Evolutionary conservation across 1,140 invertebrate genomes (phyloP), one percentile per base, ranked within the genome.

Genomic region (Heterodera carotae): DNA sequence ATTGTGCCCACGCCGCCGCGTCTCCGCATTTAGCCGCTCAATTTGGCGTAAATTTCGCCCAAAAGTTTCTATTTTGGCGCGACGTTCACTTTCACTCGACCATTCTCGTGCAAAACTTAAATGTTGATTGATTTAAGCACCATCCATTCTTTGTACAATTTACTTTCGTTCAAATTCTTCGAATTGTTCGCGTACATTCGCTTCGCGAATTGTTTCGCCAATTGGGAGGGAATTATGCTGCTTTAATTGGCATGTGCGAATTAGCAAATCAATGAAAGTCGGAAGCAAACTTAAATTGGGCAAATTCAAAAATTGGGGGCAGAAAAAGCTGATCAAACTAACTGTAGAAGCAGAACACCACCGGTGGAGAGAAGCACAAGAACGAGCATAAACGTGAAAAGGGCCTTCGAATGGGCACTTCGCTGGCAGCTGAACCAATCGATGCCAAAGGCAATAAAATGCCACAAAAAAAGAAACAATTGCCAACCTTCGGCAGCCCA

Each of bases 41-140:
- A 82, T 72, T 59, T 84, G 33, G 2, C 34, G 22, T 15, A 82
- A 73, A 67, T 67, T 80, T 33, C 69, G 31, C 22, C 59, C 39
- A 67, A 80, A 80, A 2, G 25, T 22, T n/a, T 29, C n/a, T 2
- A 80, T 69, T 5, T 79, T 70, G 27, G 34, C 79, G 25, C 22
- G 31, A n/a, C 53, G 56, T 36, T 74, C 56, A 22, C 53, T 12
- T 62, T 62, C 71, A 33, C 56, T 74, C 27, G 12, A 4, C 48
- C 53, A 74, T 62, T 29, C 15, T 27, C 71, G 53, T n/a, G 62
- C 27, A 66, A 66, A 66, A 22, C 62, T 66, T 12, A 56, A 56
- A 12, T 3, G 10, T 36, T 69, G 27, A 39, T 69, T 53, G n/a
- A n/a, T 53, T 36, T 34, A 48, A 12, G 25, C 33, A 69, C 10